Evolutionary conservation across 2,888 invertebrate species (phyloP).

Genomic region (Apantesis nais): DNA sequence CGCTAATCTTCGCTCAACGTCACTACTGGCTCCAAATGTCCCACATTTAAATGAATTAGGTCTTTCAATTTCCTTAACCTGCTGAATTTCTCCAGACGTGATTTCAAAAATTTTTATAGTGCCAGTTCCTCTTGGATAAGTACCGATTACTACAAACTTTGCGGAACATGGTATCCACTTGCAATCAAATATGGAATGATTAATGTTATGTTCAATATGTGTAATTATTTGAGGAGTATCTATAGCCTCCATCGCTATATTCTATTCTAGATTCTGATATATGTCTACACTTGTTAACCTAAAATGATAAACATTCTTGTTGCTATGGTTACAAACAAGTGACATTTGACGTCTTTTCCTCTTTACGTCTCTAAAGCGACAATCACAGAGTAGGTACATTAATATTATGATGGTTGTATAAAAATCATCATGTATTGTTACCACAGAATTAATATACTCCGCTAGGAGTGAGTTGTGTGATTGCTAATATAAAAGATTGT

Average conservation of each 20-base stretch:
- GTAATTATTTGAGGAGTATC: conserved; percentile 96
- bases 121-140: conserved; percentile 93
- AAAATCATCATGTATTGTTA: too few species aligned
- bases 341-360: not conserved
- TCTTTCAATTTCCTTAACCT: conserved; percentile 90
- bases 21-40: conserved; percentile 95
- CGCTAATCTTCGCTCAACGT: conserved; percentile 92
- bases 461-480: too few species aligned
- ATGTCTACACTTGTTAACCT: conserved; percentile 48
- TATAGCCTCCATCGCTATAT: conserved; percentile 61
- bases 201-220: conserved; percentile 92
- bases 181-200: conserved; percentile 95
- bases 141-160: conserved; percentile 95
- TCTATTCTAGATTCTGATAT: not conserved
- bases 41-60: conserved; percentile 96
- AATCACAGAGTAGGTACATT: too few species aligned
- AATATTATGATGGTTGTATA: too few species aligned
- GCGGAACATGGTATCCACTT: conserved; percentile 98
- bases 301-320: conserved; percentile 58
- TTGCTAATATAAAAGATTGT: too few species aligned
- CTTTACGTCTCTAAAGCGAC: too few species aligned
- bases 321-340: conserved; percentile 63
- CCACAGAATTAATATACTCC: too few species aligned
- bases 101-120: conserved; percentile 93
- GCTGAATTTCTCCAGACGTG: conserved; percentile 88